Base-by-base conservation (phyloP, 2,797 vertebrate genomes). In the Stomatorhinus walkeri region DNA sequence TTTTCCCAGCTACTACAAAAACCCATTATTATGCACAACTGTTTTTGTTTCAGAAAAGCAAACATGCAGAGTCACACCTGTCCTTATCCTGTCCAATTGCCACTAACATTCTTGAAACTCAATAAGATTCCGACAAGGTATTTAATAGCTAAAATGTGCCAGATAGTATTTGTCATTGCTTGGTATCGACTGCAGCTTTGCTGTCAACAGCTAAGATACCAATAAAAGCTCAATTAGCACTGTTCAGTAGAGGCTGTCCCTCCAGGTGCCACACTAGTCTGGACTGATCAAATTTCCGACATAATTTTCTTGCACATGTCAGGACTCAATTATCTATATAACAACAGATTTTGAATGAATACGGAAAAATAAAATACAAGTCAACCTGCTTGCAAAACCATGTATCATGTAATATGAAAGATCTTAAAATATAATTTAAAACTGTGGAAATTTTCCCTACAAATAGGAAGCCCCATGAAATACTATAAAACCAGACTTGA, bases 181-280 rank as follows among this genome's bases (percentile, higher is more conserved):
- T 85, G 32, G 81, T 89, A 86, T 89, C 90, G 88, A 85, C 87
- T 36, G 88, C 87, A 61, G 87, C 88, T 86, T 51, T 16, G 16
- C 40, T 59, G 48, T 90, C 87, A 88, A 90, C 88, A 85, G 88
- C 89, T 88, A 89, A 85, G 88, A 72, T 91, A 90, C 83, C 90
- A 92, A 92, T 92, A 93, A 92, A 92, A 90, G 91, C 91, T 91
- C 90, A 93, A 93, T 93, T 93, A 93, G 91, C 90, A 91, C 88
- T 89, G 90, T 49, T 79, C 89, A 91, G 87, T 86, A 76, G 88
- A 91, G 90, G 76, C 89, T 91, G 91, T 89, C 90, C 90, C 89
- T 68, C 87, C 87, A 72, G 84, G 89, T 61, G 89, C 56, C 90
- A 87, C 90, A 85, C 88, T 36, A 32, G 46, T 51, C 88, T 59